Conservation (phyloP, 2,888 invertebrate genomes). For the Diarsia brunnea region DNA sequence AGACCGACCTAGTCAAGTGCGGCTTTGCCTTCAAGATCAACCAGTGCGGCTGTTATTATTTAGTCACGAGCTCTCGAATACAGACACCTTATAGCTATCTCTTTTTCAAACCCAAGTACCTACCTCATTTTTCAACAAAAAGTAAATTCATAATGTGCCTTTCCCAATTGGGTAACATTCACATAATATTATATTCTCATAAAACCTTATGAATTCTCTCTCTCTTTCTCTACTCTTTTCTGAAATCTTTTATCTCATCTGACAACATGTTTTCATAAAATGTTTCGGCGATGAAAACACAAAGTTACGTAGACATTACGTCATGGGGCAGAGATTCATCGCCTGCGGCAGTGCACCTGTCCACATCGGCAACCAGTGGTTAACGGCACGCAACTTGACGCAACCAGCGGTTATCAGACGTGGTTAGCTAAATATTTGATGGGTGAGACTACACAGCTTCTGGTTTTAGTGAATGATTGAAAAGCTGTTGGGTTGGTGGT, state of each 20-base stretch:
- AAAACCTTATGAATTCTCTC: neutral
- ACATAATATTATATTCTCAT: neutral
- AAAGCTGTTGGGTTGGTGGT: neutral
- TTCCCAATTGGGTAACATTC: neutral
- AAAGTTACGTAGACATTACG: neutral
- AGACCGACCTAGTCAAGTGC: too few relatives aligned
- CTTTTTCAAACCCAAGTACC: neutral
- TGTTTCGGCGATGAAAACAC: neutral
- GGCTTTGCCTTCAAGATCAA: too few relatives aligned
- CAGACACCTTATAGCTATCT: neutral
- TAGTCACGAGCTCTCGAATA: neutral
- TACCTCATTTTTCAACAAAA: neutral
- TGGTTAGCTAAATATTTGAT: constrained; percentile 21
- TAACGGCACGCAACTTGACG: constrained; percentile 57
- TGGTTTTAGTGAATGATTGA: neutral
- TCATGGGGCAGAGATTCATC: constrained; percentile 22
- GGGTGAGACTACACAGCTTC: constrained; percentile 47
- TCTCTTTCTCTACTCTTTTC: neutral
- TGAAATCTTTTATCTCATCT: neutral
- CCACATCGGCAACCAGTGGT: constrained; percentile 11
- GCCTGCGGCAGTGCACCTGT: constrained; percentile 58
- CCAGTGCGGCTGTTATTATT: too few relatives aligned
- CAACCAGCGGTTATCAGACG: neutral
- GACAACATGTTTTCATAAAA: neutral
- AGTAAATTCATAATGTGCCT: neutral